Evolutionary conservation across 2,113 vertebrate species (phyloP).

Genomic region (Dissostichus mawsoni): DNA sequence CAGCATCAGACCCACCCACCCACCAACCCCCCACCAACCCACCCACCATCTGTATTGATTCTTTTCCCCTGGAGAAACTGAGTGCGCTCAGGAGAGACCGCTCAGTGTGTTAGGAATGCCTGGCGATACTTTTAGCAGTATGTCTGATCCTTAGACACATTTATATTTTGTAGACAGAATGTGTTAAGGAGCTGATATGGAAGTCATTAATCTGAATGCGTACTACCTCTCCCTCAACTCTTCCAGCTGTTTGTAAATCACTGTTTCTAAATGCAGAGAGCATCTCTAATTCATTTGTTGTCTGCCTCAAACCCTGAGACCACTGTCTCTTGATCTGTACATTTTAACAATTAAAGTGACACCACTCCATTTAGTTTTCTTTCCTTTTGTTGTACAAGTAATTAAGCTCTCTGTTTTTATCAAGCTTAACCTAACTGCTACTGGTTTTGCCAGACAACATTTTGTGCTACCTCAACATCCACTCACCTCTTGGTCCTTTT

Average conservation of each 20-base stretch:
- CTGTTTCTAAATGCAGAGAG: constrained; percentile 37
- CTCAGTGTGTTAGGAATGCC: constrained; percentile 24
- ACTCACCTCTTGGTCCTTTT: neutral
- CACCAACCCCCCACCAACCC: neutral
- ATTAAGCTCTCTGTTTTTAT: neutral
- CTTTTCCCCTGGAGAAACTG: neutral
- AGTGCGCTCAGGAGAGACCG: neutral
- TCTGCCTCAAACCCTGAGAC: constrained; percentile 37
- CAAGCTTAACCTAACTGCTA: neutral
- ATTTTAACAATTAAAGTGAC: constrained; percentile 72
- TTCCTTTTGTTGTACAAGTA: neutral
- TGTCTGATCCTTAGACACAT: constrained; percentile 33
- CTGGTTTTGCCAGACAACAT: neutral
- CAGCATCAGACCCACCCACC: neutral
- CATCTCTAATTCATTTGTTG: constrained; percentile 23
- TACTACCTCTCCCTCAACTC: constrained; percentile 19
- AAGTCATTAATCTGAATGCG: neutral
- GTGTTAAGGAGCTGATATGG: constrained; percentile 30
- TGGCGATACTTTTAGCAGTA: constrained; percentile 40
- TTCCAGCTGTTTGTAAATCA: constrained; percentile 58
- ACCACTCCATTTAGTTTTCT: neutral
- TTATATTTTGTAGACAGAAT: constrained; percentile 56
- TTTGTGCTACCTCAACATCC: no score
- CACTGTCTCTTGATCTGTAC: constrained; percentile 48
- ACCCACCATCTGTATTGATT: neutral